Evolutionary conservation across 2,113 vertebrate genomes (phyloP), one percentile per base, ranked within the genome.

Genomic region (Sminthopsis crassicaudata): DNA sequence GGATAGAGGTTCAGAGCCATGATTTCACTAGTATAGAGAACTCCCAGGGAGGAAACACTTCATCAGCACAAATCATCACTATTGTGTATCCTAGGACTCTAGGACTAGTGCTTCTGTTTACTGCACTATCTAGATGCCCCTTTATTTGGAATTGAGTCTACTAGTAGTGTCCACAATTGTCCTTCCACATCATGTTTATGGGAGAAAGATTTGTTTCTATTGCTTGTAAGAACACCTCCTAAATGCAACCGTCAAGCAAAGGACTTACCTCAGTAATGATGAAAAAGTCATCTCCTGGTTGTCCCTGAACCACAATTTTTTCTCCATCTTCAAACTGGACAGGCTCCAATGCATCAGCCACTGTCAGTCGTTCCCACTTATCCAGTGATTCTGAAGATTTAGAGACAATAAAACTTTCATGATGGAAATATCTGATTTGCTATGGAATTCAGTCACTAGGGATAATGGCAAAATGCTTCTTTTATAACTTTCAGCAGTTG

Each of bases 321-420:
- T 99, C 99, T 95, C 99, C 99, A 0, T 99, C 99, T 96, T 99
- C 99, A 98, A 99, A 99, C 98, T 99, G 99, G 94, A 99, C 99
- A 0, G 99, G 99, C 97, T 99, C 99, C 97, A 99, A 98, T 0
- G 99, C 99, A 91, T 99, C 99, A 0, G 99, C 99, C 97, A 99
- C 99, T 0, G 99, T 99, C 98, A 99, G 98, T 53, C 99, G 98
- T 95, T 99, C 99, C 99, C 99, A 99, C 98, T 99, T 99, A 97
- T 99, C 99, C 98, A 99, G 97, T 55, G 99, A 99, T 98, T 99
- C 99, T 99, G 96, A 89, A 90, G 96, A 9, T 89, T 91, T 91
- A 94, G 92, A 94, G 89, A 48, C 90, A 42, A 24, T 50, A 46
- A 67, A 22, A 89, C 11, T 1, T 48, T 96, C 93, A 92, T 90